A percentile compares a stretch with the other conserved stretches of the same genome.
These are phyloP conservation scores for Eira barbara DNA, from an alignment of 2,113 vertebrate species.

Conservation along the genomic window DNA sequence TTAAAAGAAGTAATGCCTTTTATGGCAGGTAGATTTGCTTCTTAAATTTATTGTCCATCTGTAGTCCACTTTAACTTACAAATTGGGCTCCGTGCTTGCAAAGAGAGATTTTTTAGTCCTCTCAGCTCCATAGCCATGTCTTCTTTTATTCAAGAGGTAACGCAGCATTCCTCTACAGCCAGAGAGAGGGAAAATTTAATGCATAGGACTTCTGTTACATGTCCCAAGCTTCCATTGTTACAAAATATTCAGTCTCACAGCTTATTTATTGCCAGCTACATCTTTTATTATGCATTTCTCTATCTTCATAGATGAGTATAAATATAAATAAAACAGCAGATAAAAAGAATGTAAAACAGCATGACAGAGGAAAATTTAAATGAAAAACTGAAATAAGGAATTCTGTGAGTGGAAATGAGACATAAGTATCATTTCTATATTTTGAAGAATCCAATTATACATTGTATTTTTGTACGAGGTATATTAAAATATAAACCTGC, in stretches of 20 bases:
- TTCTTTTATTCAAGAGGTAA: constrained; percentile 50
- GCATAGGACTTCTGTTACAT: not conserved
- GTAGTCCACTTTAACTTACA: constrained; percentile 48
- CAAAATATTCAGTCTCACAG: constrained; percentile 54
- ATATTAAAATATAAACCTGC: constrained; percentile 2
- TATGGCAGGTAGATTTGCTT: constrained; percentile 35
- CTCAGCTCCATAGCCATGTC: not conserved
- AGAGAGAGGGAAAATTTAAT: constrained; percentile 5
- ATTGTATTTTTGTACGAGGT: constrained; percentile 40
- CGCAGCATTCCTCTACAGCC: not conserved
- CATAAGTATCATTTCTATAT: not conserved
- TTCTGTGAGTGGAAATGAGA: not conserved
- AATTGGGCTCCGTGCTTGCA: constrained; percentile 19
- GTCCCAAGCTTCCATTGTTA: not conserved
- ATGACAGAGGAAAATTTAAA: constrained; percentile 43
- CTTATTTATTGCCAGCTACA: constrained; percentile 52
- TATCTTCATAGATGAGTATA: constrained; percentile 50
- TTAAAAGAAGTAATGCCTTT: constrained; percentile 34
- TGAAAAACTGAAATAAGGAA: constrained; percentile 53
- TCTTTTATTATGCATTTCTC: constrained; percentile 41
- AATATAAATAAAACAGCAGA: constrained; percentile 70
- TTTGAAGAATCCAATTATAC: constrained; percentile 43
- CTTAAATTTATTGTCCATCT: constrained; percentile 41
- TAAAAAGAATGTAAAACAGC: constrained; percentile 56
- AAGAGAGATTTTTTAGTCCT: not conserved